Percentiles rank a stretch among this genome's conserved stretches.
Evolutionary conservation across 2,113 vertebrate genomes (phyloP).

Genomic region (Campylomormyrus numenius): DNA sequence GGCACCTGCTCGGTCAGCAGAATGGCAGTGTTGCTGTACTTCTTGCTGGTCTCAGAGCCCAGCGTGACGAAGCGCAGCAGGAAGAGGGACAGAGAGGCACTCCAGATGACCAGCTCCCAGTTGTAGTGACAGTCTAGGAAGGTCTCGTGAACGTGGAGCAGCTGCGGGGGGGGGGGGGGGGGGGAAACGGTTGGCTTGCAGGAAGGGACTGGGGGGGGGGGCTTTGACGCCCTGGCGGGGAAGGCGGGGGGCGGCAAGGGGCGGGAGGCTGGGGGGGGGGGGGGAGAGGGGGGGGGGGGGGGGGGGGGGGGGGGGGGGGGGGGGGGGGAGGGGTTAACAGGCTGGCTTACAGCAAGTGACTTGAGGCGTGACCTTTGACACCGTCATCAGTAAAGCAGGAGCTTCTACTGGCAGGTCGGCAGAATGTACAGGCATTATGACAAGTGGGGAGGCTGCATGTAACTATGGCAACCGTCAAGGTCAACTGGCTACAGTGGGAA

Average conservation of each 20-base stretch:
- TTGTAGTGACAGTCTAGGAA: slow-evolving; percentile 97
- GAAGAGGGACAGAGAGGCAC: slow-evolving; percentile 88
- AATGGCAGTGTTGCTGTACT: slow-evolving; percentile 99
- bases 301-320: no score
- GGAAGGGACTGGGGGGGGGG: no score
- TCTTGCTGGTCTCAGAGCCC: slow-evolving; percentile 97
- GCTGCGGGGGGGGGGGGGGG: slow-evolving; percentile 48
- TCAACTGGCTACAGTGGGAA: neutral
- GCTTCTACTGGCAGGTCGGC: neutral
- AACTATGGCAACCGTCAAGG: neutral
- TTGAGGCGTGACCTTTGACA: neutral
- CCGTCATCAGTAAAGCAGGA: neutral
- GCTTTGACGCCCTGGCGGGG: no score
- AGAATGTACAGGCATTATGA: neutral
- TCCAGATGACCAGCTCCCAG: slow-evolving; percentile 96
- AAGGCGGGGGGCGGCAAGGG: no score
- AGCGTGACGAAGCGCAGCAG: slow-evolving; percentile 93
- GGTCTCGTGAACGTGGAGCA: slow-evolving; percentile 89
- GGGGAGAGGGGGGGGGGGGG: no score
- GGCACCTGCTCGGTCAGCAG: slow-evolving; percentile 93
- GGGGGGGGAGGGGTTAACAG: no score
- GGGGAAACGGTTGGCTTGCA: no score
- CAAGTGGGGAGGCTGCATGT: neutral
- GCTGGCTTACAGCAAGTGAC: neutral
- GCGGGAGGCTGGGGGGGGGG: no score